Evolutionary conservation across 1,140 invertebrate genomes (phyloP).

Genomic region (Diprion similis): DNA sequence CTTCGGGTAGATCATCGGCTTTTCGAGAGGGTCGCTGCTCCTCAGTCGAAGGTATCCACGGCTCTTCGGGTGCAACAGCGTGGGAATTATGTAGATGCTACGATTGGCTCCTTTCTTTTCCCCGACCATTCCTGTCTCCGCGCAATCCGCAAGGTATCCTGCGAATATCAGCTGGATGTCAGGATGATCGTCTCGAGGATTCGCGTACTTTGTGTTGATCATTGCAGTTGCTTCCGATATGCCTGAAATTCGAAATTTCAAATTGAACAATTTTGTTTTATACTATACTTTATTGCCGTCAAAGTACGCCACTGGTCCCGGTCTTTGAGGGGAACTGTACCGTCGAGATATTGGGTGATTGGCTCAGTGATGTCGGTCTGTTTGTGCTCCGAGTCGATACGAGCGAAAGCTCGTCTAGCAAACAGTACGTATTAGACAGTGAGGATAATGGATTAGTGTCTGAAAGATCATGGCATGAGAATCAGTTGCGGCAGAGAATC

Average conservation of each 20-base stretch:
- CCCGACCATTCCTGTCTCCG: constrained; percentile 83
- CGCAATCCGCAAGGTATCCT: constrained; percentile 82
- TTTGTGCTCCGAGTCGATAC: too few relatives aligned
- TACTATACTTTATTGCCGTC: too few relatives aligned
- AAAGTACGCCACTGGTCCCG: too few relatives aligned
- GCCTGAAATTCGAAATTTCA: constrained; percentile 52
- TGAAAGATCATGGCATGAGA: too few relatives aligned
- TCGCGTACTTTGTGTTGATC: constrained; percentile 80
- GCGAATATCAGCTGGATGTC: constrained; percentile 88
- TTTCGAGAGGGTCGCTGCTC: constrained; percentile 77
- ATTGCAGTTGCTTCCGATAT: constrained; percentile 85
- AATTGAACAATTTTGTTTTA: too few relatives aligned
- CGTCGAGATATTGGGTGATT: too few relatives aligned
- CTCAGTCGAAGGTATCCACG: constrained; percentile 77
- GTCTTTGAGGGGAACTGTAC: too few relatives aligned
- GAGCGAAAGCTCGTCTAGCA: too few relatives aligned
- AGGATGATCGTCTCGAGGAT: constrained; percentile 77
- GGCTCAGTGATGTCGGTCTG: too few relatives aligned
- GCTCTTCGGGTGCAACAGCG: constrained; percentile 81
- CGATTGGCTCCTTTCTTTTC: constrained; percentile 65
- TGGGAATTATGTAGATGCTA: constrained; percentile 69
- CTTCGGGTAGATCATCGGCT: constrained; percentile 85
- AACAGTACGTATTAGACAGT: too few relatives aligned
- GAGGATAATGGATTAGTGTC: too few relatives aligned
- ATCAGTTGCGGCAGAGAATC: too few relatives aligned